Base-by-base conservation (phyloP, 2,797 vertebrate genomes). In the Delichon dasypus region DNA sequence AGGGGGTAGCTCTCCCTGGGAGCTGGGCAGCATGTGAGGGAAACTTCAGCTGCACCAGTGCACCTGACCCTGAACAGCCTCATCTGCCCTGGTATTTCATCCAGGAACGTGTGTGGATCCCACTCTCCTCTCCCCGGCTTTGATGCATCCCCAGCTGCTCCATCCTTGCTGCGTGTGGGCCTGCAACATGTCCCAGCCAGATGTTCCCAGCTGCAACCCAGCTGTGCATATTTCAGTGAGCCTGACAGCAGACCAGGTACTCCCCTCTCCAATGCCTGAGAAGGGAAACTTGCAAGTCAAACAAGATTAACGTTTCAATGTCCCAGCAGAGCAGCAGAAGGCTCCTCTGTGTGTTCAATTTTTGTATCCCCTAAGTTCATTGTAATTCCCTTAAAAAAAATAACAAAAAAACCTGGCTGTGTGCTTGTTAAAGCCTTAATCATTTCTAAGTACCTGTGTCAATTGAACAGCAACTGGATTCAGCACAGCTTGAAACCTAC, bases 221-320 rank as follows among this genome's bases (percentile, higher is more conserved):
- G 66, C 45, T 72, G 50, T 20, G 48, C 2, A 3, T 3, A 1
- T 36, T 58, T 53, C 44, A 25, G 73, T 2, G 5, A 88, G 60
- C 29, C n/a, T 3, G 1, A 66, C 57, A 5, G 3, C 30, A 74
- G 45, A 53, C 13, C 58, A 44, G 34, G 19, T 4, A 1, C 9
- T 25, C 6, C 40, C 50, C 30, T 57, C 27, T 47, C 32, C 61
- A 4, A 0, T 1, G 57, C 29, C 15, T 2, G 16, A 50, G 40
- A n/a, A n/a, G n/a, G n/a, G n/a, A n/a, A n/a, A n/a, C n/a, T n/a
- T n/a, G n/a, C 1, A 80, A 50, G 27, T 44, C 34, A 57, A 90
- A 73, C 32, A 42, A 74, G 70, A 70, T 0, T 1, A 53, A 40
- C 1, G 0, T 48, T 71, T 40, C 7, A 8, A 13, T 1, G 6